Percentiles rank a stretch among this genome's conserved stretches.
phyloP scores from a whole-genome alignment of 2,797 vertebrate genomes.

The Characodon lateralis region DNA sequence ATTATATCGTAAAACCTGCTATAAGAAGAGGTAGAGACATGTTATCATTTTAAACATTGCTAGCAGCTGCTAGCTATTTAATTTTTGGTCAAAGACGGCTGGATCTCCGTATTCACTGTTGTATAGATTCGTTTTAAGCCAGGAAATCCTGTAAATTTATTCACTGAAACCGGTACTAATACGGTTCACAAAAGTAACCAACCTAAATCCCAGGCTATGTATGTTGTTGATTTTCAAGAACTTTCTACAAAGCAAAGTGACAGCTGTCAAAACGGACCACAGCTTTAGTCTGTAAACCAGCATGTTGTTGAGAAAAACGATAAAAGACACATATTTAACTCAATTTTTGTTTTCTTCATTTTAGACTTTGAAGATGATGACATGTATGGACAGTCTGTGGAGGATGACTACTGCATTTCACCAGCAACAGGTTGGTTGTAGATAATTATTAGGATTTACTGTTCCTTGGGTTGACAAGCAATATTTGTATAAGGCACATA shows the following conservation, averaged over 20 bases:
- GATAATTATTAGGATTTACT: not conserved
- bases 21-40: rapidly evolving
- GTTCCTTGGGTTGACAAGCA: not conserved
- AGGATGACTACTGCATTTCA: constrained; percentile 98
- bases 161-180: not conserved
- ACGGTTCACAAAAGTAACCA: not conserved
- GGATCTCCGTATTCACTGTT: not conserved
- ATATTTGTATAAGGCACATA: no score
- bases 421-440: constrained; percentile 93
- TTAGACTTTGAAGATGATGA: constrained; percentile 98
- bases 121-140: not conserved
- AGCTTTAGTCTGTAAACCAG: not conserved
- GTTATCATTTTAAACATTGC: not conserved
- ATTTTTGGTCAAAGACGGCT: not conserved
- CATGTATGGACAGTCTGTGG: constrained; percentile 94
- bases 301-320: not conserved
- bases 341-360: not conserved
- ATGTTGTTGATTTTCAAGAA: constrained; percentile 25
- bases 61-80: constrained; percentile 27
- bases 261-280: constrained; percentile 20
- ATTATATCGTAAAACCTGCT: not conserved
- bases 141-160: not conserved
- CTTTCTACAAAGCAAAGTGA: constrained; percentile 56
- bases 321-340: not conserved
- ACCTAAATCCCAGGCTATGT: not conserved